Conservation (phyloP, 2,113 vertebrate species). For the Eidolon helvum region DNA sequence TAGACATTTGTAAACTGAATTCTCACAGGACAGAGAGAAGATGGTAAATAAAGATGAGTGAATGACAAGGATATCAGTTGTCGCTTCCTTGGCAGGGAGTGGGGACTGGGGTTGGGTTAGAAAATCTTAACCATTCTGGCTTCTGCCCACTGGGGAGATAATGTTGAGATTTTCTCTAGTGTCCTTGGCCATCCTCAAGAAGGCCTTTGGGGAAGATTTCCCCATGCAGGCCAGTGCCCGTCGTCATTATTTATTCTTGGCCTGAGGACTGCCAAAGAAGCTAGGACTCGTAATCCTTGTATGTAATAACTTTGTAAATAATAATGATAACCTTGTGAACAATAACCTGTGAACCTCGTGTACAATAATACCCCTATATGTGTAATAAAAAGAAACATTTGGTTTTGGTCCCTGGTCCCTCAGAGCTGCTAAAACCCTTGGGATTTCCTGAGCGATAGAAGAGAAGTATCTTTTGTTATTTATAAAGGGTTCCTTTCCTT, state of each 20-base stretch:
- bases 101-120: no score
- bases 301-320: not conserved
- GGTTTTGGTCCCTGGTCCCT: not conserved
- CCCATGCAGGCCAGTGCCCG: no score
- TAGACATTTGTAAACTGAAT: not conserved
- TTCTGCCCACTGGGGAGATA: not conserved
- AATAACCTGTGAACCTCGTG: not conserved
- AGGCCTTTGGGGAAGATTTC: not conserved
- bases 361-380: not conserved
- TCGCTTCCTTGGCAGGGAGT: not conserved
- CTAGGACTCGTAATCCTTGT: not conserved
- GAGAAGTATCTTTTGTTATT: not conserved
- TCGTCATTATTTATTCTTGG: not conserved
- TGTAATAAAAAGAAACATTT: not conserved
- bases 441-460: no score
- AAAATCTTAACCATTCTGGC: not conserved
- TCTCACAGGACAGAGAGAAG: not conserved
- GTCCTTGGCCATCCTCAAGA: not conserved
- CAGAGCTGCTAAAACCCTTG: no score
- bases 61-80: not conserved
- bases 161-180: not conserved
- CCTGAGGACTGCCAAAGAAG: not conserved
- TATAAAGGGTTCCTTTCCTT: not conserved
- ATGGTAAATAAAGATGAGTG: not conserved
- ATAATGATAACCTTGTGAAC: not conserved